phyloP scores from a whole-genome alignment of 2,113 vertebrate species.

The Phasianus colchicus region DNA sequence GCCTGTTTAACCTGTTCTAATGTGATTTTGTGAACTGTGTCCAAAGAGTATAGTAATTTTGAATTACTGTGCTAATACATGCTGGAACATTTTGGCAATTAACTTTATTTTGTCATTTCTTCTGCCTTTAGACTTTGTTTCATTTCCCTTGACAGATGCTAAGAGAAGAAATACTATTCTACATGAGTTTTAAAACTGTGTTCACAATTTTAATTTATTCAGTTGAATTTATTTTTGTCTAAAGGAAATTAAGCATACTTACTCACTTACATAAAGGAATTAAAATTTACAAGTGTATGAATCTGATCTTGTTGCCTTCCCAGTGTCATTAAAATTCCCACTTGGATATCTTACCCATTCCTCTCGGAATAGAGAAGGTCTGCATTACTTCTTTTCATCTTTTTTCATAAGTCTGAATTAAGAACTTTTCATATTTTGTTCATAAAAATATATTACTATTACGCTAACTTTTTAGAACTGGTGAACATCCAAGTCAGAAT shows the following conservation, averaged over 20 bases:
- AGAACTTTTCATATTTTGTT: neutral
- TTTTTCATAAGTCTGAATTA: neutral
- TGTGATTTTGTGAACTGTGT: conserved; percentile 30
- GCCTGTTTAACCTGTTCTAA: conserved; percentile 33
- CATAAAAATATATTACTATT: neutral
- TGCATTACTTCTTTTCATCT: neutral
- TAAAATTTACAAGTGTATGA: neutral
- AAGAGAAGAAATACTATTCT: neutral
- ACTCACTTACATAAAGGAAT: neutral
- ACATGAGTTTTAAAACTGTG: neutral
- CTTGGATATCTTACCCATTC: accelerated
- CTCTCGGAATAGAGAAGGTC: accelerated
- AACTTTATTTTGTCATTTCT: neutral
- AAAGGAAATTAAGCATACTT: neutral
- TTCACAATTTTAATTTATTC: neutral
- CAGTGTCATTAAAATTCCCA: neutral
- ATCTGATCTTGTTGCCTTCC: neutral
- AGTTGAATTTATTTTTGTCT: neutral
- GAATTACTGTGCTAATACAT: neutral
- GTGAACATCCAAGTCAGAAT: neutral
- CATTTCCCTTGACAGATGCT: neutral
- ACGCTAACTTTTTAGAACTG: neutral
- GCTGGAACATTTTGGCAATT: neutral
- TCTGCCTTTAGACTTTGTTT: neutral
- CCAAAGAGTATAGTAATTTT: neutral